Evolutionary conservation across 64 coral and sea anemone species (phyloP).

Genomic region (Platygyra sinensis): DNA sequence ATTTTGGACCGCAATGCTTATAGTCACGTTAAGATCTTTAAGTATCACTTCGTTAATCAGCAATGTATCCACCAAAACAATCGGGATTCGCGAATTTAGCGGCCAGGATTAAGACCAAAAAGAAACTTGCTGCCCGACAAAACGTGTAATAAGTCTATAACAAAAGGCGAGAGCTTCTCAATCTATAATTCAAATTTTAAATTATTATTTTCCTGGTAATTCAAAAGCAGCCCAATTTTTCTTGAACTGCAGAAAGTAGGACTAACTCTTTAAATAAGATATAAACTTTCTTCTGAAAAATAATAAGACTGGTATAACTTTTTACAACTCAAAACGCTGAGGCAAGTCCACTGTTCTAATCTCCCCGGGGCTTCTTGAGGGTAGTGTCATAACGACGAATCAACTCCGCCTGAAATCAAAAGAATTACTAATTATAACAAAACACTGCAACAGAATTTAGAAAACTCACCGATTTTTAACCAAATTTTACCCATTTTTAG

Average conservation of each 20-base stretch:
- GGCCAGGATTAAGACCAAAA: not conserved
- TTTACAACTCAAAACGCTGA: slow-evolving; percentile 10
- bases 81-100: not conserved
- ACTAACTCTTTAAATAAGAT: slow-evolving; percentile 15
- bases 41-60: not conserved
- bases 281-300: slow-evolving; percentile 28
- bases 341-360: slow-evolving; percentile 1
- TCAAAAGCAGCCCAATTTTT: not conserved
- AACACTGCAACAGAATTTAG: no score
- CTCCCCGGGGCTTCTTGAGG: slow-evolving; percentile 95
- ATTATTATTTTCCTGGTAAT: not conserved
- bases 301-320: not conserved
- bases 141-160: not conserved
- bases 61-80: not conserved
- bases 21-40: not conserved
- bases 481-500: no score
- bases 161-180: not conserved
- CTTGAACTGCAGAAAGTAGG: not conserved
- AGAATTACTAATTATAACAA: no score
- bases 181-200: not conserved
- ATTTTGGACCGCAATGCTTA: not conserved
- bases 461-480: no score
- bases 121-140: not conserved
- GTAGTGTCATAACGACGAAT: slow-evolving; percentile 98
- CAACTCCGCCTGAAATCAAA: slow-evolving; percentile 80